Evolutionary conservation across 2,113 vertebrate genomes (phyloP), one percentile per base, ranked within the genome.

Genomic region (Phylloscopus whistleri): DNA sequence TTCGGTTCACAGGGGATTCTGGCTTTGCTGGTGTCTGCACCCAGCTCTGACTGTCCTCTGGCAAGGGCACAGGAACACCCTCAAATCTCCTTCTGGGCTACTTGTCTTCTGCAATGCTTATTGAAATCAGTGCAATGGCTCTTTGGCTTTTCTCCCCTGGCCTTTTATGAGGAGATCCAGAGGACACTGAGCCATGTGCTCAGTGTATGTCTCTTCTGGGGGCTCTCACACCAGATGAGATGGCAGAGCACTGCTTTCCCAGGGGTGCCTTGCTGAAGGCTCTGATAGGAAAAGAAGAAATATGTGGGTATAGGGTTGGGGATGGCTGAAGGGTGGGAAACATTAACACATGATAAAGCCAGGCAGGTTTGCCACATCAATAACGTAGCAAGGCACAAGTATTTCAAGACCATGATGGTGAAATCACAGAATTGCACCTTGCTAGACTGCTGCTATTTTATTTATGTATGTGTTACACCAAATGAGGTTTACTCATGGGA

Each of bases 151-250:
- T 76, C 70, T 90, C n/a, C 66, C 49, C 37, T 76, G 3, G 69
- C 58, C 78, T 88, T 79, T 93, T 59, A 62, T 16, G 35, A 67
- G 44, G 89, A 59, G 73, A 74, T 63, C 46, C 68, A 66, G 80
- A 89, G 89, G 77, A 79, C 84, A 58, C 0, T 2, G 69, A 90
- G 79, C 21, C 76, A 4, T 24, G 79, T 72, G 93, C 73, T 94
- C 76, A 10, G 11, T 16, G 31, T 48, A 82, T 94, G 89, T 84
- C 91, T 92, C 94, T 94, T 95, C 88, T 78, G 93, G 94, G 93
- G 86, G 79, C 92, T 86, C 64, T 95, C 83, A 72, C 60, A 68
- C 60, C 90, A 86, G 93, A 88, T 78, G 95, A 95, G 94, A 56
- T 41, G 53, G 92, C 80, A 30, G 59, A 46, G 63, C 10, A 7